Percentiles rank a stretch among this genome's conserved stretches.
These are phyloP conservation scores for Anniella stebbinsi DNA, from an alignment of 2,797 vertebrate species.

Conservation along the genomic window DNA sequence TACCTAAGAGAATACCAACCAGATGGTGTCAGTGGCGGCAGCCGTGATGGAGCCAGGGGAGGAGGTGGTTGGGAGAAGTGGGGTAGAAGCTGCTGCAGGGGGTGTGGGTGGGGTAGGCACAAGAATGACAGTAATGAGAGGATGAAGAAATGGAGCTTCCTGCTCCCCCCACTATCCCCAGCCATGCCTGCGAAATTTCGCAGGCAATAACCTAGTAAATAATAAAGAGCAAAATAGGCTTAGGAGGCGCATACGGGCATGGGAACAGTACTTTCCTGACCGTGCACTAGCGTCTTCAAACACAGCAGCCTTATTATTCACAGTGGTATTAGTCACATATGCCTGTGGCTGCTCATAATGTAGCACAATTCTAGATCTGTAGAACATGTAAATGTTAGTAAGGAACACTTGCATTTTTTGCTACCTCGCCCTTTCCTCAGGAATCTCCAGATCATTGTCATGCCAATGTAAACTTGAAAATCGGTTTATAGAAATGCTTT, in stretches of 20 bases:
- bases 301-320: background rate
- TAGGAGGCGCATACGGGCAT: background rate
- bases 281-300: background rate
- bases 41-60: background rate
- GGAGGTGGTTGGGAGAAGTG: background rate
- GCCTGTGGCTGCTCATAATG: background rate
- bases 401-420: background rate
- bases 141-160: background rate
- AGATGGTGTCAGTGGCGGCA: background rate
- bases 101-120: background rate
- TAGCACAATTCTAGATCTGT: background rate
- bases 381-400: conserved; percentile 6
- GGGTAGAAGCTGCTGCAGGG: background rate
- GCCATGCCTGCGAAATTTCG: background rate
- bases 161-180: background rate
- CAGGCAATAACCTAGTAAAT: background rate
- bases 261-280: background rate
- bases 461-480: background rate
- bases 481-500: background rate
- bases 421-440: background rate
- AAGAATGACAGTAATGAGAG: background rate
- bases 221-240: background rate
- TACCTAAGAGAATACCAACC: background rate
- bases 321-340: background rate
- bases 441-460: background rate